phyloP scores from a whole-genome alignment of 2,797 vertebrate species.

The Acrossocheilus fasciatus region DNA sequence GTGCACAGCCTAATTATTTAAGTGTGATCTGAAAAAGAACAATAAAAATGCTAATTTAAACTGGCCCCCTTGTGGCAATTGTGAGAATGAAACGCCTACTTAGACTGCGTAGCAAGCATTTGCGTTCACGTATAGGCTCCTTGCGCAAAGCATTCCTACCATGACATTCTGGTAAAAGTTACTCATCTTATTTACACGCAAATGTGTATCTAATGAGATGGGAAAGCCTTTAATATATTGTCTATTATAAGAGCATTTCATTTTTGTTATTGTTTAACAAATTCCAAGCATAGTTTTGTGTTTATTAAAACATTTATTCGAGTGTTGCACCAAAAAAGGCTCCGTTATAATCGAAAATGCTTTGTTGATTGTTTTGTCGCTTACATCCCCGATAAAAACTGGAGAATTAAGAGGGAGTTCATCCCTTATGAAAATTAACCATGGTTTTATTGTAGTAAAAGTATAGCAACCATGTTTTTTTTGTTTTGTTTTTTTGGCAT shows the following conservation, averaged over 20 bases:
- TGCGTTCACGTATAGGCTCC: neutral
- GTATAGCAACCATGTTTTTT: too few relatives aligned
- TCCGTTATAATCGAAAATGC: neutral
- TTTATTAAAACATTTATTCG: neutral
- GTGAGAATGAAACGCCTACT: neutral
- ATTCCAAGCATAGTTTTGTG: neutral
- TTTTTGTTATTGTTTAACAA: neutral
- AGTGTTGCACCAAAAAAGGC: neutral
- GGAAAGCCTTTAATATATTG: neutral
- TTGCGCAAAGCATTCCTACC: neutral
- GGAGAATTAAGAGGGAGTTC: neutral
- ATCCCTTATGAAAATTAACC: too few relatives aligned
- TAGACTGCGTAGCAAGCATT: neutral
- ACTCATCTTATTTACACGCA: neutral
- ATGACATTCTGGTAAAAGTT: neutral
- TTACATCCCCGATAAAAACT: neutral
- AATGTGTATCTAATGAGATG: neutral
- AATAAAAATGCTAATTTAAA: neutral
- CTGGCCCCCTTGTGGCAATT: neutral
- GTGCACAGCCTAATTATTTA: neutral
- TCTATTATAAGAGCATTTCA: neutral
- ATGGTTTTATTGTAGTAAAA: too few relatives aligned
- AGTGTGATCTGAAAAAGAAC: neutral
- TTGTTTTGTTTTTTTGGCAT: too few relatives aligned
- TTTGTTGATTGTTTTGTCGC: neutral